These are phyloP conservation scores for Minunthozetes semirufus DNA, from an alignment of 2,888 invertebrate genomes.

Conservation along the genomic window DNA sequence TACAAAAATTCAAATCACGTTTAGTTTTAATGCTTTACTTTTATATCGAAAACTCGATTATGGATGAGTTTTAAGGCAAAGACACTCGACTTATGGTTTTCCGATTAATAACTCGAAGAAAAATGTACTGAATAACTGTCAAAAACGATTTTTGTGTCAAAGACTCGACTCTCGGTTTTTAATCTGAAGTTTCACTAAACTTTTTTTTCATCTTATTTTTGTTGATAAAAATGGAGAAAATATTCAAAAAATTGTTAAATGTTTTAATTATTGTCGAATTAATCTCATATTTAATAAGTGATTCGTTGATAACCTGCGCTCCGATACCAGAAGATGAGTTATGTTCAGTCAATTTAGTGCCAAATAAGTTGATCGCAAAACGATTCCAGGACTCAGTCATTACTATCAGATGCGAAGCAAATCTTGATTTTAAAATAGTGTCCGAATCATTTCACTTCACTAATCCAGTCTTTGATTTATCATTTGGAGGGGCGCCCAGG, in stretches of 20 bases:
- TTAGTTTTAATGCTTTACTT: neutral
- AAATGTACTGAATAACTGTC: neutral
- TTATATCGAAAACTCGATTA: neutral
- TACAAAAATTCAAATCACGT: constrained; percentile 4
- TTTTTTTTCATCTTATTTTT: too few species aligned
- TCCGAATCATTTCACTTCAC: neutral
- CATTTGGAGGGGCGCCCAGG: constrained; percentile 1
- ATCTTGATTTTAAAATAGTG: neutral
- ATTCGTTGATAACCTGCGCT: neutral
- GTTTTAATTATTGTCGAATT: neutral
- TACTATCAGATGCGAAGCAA: constrained; percentile 2
- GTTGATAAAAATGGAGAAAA: neutral
- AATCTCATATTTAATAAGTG: neutral
- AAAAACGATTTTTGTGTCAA: neutral
- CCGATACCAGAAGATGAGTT: neutral
- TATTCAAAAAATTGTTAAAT: neutral
- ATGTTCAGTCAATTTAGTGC: constrained; percentile 24
- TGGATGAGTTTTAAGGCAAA: neutral
- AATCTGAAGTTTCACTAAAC: neutral
- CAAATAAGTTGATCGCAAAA: constrained; percentile 10
- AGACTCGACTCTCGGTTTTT: neutral
- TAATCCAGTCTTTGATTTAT: constrained; percentile 22
- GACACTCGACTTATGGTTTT: neutral
- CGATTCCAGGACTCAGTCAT: constrained; percentile 13
- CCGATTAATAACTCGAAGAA: neutral